A percentile compares a stretch with the other conserved stretches of the same genome.
Conservation (phyloP, 1,140 invertebrate species). For the Propsilocerus akamusi region DNA sequence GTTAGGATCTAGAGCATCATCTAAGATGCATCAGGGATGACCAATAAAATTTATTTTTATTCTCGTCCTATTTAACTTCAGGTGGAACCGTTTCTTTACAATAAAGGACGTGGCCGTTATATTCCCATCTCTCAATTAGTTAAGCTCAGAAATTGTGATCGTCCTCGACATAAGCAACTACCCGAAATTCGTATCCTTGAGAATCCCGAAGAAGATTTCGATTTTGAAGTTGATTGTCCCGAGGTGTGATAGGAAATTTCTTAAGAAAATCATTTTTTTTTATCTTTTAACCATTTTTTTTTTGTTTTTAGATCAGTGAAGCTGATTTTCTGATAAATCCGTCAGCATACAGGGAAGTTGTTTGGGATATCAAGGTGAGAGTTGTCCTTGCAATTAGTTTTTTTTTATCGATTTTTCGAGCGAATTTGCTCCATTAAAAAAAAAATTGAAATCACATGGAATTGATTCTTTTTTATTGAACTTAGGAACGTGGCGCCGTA, state of each 20-base stretch:
- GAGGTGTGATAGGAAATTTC: constrained; percentile 24
- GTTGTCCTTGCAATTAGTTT: constrained; percentile 3
- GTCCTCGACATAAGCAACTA: constrained; percentile 59
- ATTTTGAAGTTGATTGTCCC: constrained; percentile 52
- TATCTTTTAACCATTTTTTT: neutral
- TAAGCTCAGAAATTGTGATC: constrained; percentile 68
- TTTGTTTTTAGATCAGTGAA: constrained; percentile 11
- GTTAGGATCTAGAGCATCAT: constrained; percentile 19
- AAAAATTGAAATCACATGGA: neutral
- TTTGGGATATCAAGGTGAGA: constrained; percentile 66
- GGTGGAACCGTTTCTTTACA: constrained; percentile 81
- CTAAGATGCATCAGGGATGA: neutral
- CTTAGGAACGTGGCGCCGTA: constrained; percentile 73
- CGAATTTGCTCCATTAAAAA: neutral
- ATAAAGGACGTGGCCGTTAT: constrained; percentile 74
- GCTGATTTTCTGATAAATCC: constrained; percentile 36
- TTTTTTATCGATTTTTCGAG: constrained; percentile 1
- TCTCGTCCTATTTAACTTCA: constrained; percentile 6
- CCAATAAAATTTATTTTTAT: constrained; percentile 1
- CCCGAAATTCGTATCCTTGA: constrained; percentile 55
- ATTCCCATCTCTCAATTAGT: constrained; percentile 78
- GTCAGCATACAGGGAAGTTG: constrained; percentile 56
- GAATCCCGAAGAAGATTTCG: constrained; percentile 63
- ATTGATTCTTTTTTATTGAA: constrained; percentile 6
- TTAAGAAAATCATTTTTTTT: neutral